Percentiles rank a stretch among this genome's conserved stretches.
Conservation (phyloP, 2,888 invertebrate species). For the Gymnosoma rotundatum region DNA sequence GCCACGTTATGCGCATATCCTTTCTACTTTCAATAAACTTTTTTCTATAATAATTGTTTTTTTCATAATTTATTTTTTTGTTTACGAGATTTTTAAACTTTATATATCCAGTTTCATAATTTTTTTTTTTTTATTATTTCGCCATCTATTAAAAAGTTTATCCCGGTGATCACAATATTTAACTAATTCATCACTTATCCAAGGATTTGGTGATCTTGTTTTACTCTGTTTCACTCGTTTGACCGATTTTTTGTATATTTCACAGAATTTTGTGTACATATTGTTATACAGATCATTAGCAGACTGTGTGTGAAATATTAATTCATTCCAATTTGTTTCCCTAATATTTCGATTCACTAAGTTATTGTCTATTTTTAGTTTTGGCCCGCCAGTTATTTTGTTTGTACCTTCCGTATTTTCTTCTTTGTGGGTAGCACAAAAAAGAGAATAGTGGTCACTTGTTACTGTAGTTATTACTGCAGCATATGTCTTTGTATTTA, state of each 20-base stretch:
- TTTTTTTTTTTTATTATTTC: background rate
- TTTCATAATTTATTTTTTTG: background rate
- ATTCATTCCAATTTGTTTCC: background rate
- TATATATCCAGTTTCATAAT: no score
- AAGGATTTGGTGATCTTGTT: background rate
- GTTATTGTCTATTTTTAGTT: no score
- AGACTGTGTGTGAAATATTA: background rate
- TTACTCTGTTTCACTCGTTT: background rate
- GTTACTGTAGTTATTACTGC: background rate
- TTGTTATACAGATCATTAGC: background rate
- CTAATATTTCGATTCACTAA: background rate
- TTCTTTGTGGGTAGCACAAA: background rate
- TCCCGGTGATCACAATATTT: no score
- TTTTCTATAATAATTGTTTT: constrained; percentile 15
- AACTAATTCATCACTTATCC: background rate
- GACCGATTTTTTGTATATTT: background rate
- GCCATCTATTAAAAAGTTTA: no score
- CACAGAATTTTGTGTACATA: background rate
- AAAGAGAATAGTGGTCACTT: background rate
- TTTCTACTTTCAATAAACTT: constrained; percentile 13
- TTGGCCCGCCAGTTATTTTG: background rate
- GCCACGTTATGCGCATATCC: background rate
- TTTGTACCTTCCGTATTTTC: background rate
- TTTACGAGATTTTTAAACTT: no score
- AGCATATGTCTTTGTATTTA: background rate